phyloP scores from a whole-genome alignment of 2,113 vertebrate genomes.

The Leucopsar rothschildi region DNA sequence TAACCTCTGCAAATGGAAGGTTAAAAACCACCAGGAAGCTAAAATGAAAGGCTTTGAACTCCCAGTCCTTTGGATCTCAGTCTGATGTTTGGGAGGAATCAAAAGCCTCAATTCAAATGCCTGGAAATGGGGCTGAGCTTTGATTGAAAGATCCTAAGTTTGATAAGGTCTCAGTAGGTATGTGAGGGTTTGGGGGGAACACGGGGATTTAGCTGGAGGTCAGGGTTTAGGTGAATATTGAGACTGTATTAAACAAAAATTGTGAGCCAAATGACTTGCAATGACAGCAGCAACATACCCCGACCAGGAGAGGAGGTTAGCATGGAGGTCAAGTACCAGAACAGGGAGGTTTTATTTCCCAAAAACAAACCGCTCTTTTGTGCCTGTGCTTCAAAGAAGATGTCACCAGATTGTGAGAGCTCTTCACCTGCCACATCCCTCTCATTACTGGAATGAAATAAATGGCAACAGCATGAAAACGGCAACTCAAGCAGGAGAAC shows the following conservation, averaged over 20 bases:
- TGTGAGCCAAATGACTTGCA: neutral
- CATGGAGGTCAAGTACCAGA: neutral
- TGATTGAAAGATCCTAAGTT: neutral
- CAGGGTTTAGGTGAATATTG: neutral
- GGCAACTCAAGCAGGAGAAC: slow-evolving; percentile 44
- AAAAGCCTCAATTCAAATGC: neutral
- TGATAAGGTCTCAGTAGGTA: neutral
- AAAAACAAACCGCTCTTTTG: slow-evolving; percentile 14
- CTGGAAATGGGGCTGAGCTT: neutral
- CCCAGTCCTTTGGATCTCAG: neutral
- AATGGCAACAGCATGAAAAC: slow-evolving; percentile 50
- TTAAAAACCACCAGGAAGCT: neutral
- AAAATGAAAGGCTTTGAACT: neutral
- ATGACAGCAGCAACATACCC: neutral
- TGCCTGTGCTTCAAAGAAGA: slow-evolving; percentile 27
- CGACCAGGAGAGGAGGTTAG: neutral
- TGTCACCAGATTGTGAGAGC: slow-evolving; percentile 38
- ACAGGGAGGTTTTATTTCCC: slow-evolving; percentile 16
- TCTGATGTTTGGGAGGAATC: neutral
- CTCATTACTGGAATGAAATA: slow-evolving; percentile 51
- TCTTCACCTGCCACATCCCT: slow-evolving; percentile 53
- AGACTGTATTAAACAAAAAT: neutral
- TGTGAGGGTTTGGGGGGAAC: neutral
- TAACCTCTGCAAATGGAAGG: neutral
- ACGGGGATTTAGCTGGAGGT: neutral